phyloP scores from a whole-genome alignment of 1,140 invertebrate species.

The Thereuonema tuberculata region DNA sequence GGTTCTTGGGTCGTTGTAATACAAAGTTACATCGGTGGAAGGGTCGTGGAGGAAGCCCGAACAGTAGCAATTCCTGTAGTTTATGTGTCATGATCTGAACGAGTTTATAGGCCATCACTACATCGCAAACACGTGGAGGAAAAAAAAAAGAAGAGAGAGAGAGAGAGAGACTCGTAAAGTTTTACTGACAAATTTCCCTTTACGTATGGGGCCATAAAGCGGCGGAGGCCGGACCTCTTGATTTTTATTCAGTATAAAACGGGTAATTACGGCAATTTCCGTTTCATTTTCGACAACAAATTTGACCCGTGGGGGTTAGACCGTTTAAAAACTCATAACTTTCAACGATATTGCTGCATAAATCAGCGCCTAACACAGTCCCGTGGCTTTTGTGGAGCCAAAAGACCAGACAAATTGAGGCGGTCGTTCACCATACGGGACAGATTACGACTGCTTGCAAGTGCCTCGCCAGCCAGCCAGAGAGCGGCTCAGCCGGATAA shows the following conservation, averaged over 20 bases:
- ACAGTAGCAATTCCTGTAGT: slow-evolving; percentile 9
- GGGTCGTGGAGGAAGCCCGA: neutral
- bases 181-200: slow-evolving; percentile 10
- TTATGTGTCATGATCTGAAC: slow-evolving; percentile 9
- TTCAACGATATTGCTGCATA: slow-evolving; percentile 2
- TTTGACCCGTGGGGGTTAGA: neutral
- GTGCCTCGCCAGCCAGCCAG: no score
- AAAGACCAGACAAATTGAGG: slow-evolving; percentile 7
- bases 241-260: slow-evolving; percentile 9
- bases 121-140: slow-evolving; percentile 8
- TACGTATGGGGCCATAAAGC: slow-evolving; percentile 7
- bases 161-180: slow-evolving; percentile 5
- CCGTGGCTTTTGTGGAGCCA: slow-evolving; percentile 3
- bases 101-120: slow-evolving; percentile 8
- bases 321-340: neutral
- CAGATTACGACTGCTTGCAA: neutral
- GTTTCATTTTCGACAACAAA: slow-evolving; percentile 8
- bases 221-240: slow-evolving; percentile 4
- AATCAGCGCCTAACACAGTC: neutral
- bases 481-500: no score
- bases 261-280: slow-evolving; percentile 9
- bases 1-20: slow-evolving; percentile 3
- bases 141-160: neutral
- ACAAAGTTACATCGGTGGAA: slow-evolving; percentile 4
- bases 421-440: slow-evolving; percentile 2